These are phyloP conservation scores for Diplogasteroides magnus DNA, from an alignment of 1,140 invertebrate genomes.

Conservation along the genomic window DNA sequence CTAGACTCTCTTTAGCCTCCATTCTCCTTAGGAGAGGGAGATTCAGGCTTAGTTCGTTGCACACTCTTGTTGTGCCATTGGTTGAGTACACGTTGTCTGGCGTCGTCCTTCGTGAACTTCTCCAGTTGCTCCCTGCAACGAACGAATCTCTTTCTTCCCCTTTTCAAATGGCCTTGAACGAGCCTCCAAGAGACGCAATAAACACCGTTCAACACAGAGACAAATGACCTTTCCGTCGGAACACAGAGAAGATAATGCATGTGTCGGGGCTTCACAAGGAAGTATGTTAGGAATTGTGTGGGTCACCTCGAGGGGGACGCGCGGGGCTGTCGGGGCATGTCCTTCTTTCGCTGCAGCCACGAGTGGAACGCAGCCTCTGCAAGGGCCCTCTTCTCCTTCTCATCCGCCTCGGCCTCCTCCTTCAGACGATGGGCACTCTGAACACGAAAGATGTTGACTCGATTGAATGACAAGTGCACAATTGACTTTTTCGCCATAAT, in stretches of 20 bases:
- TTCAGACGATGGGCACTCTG: conserved; percentile 12
- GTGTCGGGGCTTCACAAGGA: no score
- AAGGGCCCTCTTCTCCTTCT: conserved; percentile 19
- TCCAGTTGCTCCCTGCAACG: conserved; percentile 20
- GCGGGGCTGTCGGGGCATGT: conserved; percentile 18
- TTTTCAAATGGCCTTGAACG: background rate
- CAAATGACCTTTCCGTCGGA: no score
- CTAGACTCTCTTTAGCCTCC: background rate
- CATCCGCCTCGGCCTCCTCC: conserved; percentile 7
- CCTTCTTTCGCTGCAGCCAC: conserved; percentile 21
- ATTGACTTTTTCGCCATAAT: no score
- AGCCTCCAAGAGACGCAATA: no score
- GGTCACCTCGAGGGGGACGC: conserved; percentile 27
- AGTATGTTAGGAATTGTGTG: no score
- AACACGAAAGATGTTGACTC: no score
- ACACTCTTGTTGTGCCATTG: conserved; percentile 15
- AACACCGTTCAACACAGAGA: no score
- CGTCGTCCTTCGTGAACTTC: conserved; percentile 22
- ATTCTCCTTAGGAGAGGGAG: background rate
- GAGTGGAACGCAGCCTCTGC: conserved; percentile 21
- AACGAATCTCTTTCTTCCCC: background rate
- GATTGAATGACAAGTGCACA: no score
- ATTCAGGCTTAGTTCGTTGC: background rate
- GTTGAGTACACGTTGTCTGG: conserved; percentile 20
- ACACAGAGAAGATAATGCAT: no score